A percentile compares a stretch with the other conserved stretches of the same genome.
Conservation (phyloP, 2,888 invertebrate genomes). For the Yponomeuta cagnagella region DNA sequence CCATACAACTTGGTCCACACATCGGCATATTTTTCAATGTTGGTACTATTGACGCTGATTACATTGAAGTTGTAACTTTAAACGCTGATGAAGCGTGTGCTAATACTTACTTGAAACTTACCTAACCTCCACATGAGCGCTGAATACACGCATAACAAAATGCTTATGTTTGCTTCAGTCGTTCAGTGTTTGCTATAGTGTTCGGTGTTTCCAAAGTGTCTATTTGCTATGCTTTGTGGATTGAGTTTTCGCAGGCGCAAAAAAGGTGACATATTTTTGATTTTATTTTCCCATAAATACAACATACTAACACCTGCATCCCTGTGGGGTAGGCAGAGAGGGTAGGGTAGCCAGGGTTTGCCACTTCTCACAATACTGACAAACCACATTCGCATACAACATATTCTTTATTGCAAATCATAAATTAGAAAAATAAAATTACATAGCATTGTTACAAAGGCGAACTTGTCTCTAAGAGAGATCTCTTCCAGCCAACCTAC, state of each 20-base stretch:
- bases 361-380: no score
- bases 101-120: not conserved
- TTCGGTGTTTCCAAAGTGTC: slow-evolving; percentile 29
- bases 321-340: no score
- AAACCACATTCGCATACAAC: no score
- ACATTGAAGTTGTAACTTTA: not conserved
- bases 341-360: no score
- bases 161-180: slow-evolving; percentile 12
- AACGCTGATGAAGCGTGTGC: not conserved
- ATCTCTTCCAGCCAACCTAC: no score
- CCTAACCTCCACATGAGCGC: not conserved
- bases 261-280: slow-evolving; percentile 36
- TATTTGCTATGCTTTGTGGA: slow-evolving; percentile 42
- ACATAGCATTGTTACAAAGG: no score
- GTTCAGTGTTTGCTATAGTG: slow-evolving; percentile 60
- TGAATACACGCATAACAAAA: slow-evolving; percentile 1
- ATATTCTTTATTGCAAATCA: no score
- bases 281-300: no score
- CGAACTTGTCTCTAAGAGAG: no score
- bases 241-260: slow-evolving; percentile 41
- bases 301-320: no score
- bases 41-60: not conserved
- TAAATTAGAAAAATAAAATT: no score
- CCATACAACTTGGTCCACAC: not conserved
- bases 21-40: not conserved